Evolutionary conservation across 2,113 vertebrate species (phyloP), one percentile per base, ranked within the genome.

Genomic region (Caranx melampygus): DNA sequence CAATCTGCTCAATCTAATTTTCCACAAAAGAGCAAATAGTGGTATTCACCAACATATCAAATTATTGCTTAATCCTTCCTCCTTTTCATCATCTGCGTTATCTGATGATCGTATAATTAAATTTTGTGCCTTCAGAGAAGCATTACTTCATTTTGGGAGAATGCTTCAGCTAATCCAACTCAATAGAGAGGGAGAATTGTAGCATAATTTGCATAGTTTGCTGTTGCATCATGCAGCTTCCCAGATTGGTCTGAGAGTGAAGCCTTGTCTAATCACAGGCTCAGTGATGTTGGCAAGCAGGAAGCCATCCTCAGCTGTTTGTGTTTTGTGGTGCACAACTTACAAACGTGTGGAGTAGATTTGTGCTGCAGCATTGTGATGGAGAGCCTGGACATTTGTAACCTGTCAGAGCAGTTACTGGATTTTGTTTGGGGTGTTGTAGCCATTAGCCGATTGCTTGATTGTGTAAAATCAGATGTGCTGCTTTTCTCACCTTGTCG

Each of bases 221-320:
- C 26, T 21, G 4, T 58, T 66, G 62, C 31, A 58, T 66, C 31
- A 51, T 21, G 18, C 44, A 35, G 6, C 18, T 61, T 49, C 35
- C 14, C 42, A 60, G 55, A 34, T 3, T 3, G 10, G 31, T 0
- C 40, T 21, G 26, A 34, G 16, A 21, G 47, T 40, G 5, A 68
- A 66, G 20, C 26, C 9, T 9, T 21, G 12, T 69, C n/a, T 52
- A 65, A 82, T 52, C 44, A 49, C 44, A 18, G 31, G 52, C 60
- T 61, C 45, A 18, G 49, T 62, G 64, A 54, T 15, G 11, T 14
- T 34, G 26, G 72, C 37, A 57, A 18, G 40, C 7, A 9, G 26
- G n/a, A 21, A 11, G 2, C 4, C 14, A 47, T 49, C 37, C 21
- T 65, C 61, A 57, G 44, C 33, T 7, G 12, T 72, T 59, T n/a